Evolutionary conservation across 2,113 vertebrate genomes (phyloP).

Genomic region (Tiliqua scincoides): DNA sequence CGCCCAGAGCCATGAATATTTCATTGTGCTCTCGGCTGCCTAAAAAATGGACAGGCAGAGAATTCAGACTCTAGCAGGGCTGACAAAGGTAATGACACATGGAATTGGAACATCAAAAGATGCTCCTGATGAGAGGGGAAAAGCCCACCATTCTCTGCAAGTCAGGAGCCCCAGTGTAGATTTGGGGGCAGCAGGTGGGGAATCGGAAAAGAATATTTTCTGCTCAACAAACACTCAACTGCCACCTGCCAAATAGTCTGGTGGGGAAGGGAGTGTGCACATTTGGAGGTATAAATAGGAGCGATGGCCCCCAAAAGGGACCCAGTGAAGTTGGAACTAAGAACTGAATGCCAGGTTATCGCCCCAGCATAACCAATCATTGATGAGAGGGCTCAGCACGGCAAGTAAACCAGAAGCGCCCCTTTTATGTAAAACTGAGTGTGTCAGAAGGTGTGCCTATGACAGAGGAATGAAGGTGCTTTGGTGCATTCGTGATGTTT

Average conservation of each 20-base stretch:
- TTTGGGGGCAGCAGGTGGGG: not conserved
- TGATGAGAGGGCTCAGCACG: too few relatives aligned
- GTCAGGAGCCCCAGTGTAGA: not conserved
- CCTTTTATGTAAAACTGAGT: too few relatives aligned
- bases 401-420: too few relatives aligned
- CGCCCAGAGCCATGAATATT: constrained; percentile 46
- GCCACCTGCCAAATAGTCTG: constrained; percentile 34
- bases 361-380: too few relatives aligned
- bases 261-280: not conserved
- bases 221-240: constrained; percentile 40
- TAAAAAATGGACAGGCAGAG: not conserved
- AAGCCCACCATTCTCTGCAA: not conserved
- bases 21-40: constrained; percentile 38
- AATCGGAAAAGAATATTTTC: constrained; percentile 47
- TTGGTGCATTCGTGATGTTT: too few relatives aligned
- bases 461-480: too few relatives aligned
- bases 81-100: constrained; percentile 36
- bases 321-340: too few relatives aligned
- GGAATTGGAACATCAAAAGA: not conserved
- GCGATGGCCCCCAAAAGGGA: too few relatives aligned
- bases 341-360: too few relatives aligned
- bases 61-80: constrained; percentile 26
- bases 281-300: too few relatives aligned
- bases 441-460: too few relatives aligned
- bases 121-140: not conserved